Base-by-base conservation (phyloP, 2,797 vertebrate species). In the Melanotaenia boesemani region DNA sequence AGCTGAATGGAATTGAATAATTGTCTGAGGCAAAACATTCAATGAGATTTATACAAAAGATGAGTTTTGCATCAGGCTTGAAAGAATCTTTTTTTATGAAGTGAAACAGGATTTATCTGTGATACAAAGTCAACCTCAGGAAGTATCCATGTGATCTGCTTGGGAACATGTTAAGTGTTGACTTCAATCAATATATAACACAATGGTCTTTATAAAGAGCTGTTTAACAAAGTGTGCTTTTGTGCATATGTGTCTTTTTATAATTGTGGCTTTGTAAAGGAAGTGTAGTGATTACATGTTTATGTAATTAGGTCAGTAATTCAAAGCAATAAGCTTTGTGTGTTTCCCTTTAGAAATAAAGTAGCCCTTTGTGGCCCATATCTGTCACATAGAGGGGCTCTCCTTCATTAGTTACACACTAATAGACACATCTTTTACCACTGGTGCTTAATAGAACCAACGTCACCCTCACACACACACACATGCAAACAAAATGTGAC, bases 301-400 rank as follows among this genome's bases (percentile, higher is more conserved):
- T 80, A 84, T 74, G 67, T 89, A 89, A 91, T 91, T 89, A 86
- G 88, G 82, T 89, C 81, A 86, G 41, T 89, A 81, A 89, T 89
- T 87, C 72, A 90, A 81, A 86, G 74, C 79, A 83, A 86, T 79
- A 79, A 75, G 78, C 73, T 11, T 69, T 65, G 71, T 76, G 83
- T 82, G 67, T 81, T 86, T 85, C 68, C 73, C 72, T 72, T 89
- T 79, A 85, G 80, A 81, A 83, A 89, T 88, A 79, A 90, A 90
- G 61, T 61, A 79, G 79, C 76, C 84, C 78, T 84, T 80, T 83
- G 79, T 93, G 89, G 90, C 90, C 91, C 78, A 91, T 85, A 89
- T 92, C 81, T 92, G 91, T 94, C 92, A 93, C 61, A 72, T 80
- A 65, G 63, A 75, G 73, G 85, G 76, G 37, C 71, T 62, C 68